Evolutionary conservation across 2,888 invertebrate species (phyloP).

Genomic region (Baccha elongata): DNA sequence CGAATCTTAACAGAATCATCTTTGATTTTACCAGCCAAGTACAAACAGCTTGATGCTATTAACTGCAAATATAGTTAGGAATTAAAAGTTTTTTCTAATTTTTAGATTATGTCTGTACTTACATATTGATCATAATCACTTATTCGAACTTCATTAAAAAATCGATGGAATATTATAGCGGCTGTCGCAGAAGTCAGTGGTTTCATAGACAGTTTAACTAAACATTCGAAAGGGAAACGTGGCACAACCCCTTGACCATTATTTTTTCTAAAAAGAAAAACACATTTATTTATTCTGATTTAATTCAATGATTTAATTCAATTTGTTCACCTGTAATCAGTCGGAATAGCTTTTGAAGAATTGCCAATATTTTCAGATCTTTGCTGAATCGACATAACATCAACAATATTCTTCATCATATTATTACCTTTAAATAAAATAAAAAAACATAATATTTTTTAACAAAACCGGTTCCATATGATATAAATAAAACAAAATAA

Average conservation of each 20-base stretch:
- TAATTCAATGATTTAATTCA: too few relatives aligned
- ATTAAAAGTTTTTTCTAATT: constrained; percentile 55
- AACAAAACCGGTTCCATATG: constrained; percentile 37
- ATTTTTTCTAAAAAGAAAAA: constrained; percentile 75
- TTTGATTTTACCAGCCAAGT: constrained; percentile 95
- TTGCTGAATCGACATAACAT: constrained; percentile 90
- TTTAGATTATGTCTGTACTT: constrained; percentile 79
- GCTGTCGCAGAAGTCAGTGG: constrained; percentile 94
- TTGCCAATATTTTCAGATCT: constrained; percentile 85
- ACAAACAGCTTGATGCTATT: constrained; percentile 94
- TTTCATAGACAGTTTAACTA: constrained; percentile 92
- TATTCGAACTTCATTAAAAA: constrained; percentile 91
- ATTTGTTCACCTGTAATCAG: constrained; percentile 83
- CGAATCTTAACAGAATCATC: constrained; percentile 94
- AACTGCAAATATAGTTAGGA: constrained; percentile 84
- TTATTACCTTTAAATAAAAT: too few relatives aligned
- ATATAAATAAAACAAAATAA: constrained; percentile 10
- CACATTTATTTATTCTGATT: too few relatives aligned
- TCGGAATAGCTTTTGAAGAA: constrained; percentile 81
- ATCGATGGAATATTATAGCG: constrained; percentile 93
- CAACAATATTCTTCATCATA: constrained; percentile 92
- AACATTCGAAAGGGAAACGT: constrained; percentile 91
- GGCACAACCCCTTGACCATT: constrained; percentile 81
- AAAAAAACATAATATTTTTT: too few relatives aligned
- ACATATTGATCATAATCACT: constrained; percentile 94